These are phyloP conservation scores for Cepaea hortensis DNA, from an alignment of 2,888 invertebrate species.

Conservation along the genomic window DNA sequence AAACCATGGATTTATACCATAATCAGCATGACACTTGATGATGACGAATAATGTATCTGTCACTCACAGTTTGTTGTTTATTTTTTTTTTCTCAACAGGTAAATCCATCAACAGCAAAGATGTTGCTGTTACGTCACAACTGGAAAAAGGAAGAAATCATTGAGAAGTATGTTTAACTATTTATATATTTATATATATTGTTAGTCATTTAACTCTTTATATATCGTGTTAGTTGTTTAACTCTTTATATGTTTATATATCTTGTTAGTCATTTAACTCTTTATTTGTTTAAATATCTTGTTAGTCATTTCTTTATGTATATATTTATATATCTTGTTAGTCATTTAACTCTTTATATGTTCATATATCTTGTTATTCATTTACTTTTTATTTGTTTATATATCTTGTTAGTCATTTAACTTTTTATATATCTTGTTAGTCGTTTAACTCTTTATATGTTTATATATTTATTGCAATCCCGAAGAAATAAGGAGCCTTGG, in stretches of 20 bases:
- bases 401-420: too few species aligned
- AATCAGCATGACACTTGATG: too few species aligned
- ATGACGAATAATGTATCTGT: too few species aligned
- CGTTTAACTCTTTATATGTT: too few species aligned
- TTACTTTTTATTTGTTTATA: too few species aligned
- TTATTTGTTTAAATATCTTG: background rate
- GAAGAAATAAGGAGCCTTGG: too few species aligned
- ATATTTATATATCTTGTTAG: background rate
- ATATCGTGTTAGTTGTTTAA: background rate
- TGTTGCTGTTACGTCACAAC: constrained; percentile 90
- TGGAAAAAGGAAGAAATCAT: constrained; percentile 81
- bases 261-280: background rate
- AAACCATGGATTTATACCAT: too few species aligned
- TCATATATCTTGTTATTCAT: background rate
- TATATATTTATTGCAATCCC: too few species aligned
- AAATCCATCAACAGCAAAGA: constrained; percentile 94
- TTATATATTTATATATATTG: background rate
- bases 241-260: background rate
- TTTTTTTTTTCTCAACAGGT: constrained; percentile 28
- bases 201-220: background rate
- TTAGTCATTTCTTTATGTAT: background rate
- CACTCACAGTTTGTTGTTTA: too few species aligned
- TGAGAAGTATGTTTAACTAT: constrained; percentile 59
- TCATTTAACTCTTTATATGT: background rate
- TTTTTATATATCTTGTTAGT: too few species aligned